These are phyloP conservation scores for Petrocephalus schoutedeni DNA, from an alignment of 2,797 vertebrate genomes.

Conservation along the genomic window DNA sequence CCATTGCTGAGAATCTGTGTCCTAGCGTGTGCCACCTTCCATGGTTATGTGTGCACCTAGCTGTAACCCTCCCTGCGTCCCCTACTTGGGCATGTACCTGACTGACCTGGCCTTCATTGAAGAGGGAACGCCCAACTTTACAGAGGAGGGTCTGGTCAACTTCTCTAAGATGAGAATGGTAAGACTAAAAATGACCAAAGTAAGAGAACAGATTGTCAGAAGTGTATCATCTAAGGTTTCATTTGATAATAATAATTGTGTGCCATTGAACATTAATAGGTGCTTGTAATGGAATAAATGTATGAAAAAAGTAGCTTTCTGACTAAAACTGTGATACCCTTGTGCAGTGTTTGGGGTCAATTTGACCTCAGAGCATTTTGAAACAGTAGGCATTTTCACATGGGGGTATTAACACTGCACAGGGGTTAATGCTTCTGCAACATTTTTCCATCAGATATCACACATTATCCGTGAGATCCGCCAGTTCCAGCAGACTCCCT, in stretches of 20 bases:
- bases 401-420: too few species aligned
- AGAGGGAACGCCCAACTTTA: slow-evolving; percentile 94
- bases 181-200: slow-evolving; percentile 33
- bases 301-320: background rate
- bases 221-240: background rate
- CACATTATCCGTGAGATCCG: slow-evolving; percentile 94
- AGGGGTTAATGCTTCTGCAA: background rate
- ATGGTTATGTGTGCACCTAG: slow-evolving; percentile 51
- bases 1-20: background rate
- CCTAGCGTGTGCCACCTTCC: background rate
- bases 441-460: slow-evolving; percentile 71
- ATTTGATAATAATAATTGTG: background rate
- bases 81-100: slow-evolving; percentile 96
- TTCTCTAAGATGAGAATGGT: slow-evolving; percentile 99
- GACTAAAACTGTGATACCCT: background rate
- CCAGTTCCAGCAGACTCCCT: slow-evolving; percentile 92
- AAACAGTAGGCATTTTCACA: too few species aligned
- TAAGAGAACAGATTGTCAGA: background rate
- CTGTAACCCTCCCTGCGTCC: slow-evolving; percentile 92
- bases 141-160: slow-evolving; percentile 92
- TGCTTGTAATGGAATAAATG: background rate
- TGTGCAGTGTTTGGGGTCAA: too few species aligned
- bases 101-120: slow-evolving; percentile 96
- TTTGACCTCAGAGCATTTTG: too few species aligned
- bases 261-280: background rate